phyloP scores from a whole-genome alignment of 2,797 vertebrate species.

The Iguana delicatissima region DNA sequence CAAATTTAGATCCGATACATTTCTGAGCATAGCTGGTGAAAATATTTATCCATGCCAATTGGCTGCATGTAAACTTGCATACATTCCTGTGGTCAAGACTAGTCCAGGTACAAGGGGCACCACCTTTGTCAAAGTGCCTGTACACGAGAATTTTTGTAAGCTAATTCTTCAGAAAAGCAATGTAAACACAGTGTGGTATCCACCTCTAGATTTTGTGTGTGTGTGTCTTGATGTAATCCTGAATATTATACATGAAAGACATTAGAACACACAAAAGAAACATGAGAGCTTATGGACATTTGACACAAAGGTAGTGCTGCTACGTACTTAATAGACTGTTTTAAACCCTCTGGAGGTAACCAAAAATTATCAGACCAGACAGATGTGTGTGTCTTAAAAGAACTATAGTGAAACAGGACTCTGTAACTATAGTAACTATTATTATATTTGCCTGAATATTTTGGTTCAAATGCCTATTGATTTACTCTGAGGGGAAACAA shows the following conservation, averaged over 20 bases:
- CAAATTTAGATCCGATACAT: constrained; percentile 61
- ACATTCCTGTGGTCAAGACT: constrained; percentile 74
- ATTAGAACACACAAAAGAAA: constrained; percentile 66
- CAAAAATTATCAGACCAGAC: constrained; percentile 61
- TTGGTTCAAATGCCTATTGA: not conserved
- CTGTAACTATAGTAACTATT: constrained; percentile 9
- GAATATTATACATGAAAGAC: constrained; percentile 65
- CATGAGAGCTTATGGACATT: constrained; percentile 67
- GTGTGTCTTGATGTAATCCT: constrained; percentile 44
- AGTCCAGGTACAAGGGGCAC: constrained; percentile 66
- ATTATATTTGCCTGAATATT: constrained; percentile 6
- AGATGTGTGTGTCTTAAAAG: constrained; percentile 48
- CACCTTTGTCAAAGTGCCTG: constrained; percentile 63
- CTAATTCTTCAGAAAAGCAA: constrained; percentile 68
- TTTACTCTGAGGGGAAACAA: not conserved
- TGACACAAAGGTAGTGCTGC: constrained; percentile 60
- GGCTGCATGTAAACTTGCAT: constrained; percentile 58
- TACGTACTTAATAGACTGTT: constrained; percentile 54
- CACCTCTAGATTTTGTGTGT: constrained; percentile 60
- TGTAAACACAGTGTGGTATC: constrained; percentile 65
- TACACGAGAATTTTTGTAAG: constrained; percentile 70
- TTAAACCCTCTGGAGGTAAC: constrained; percentile 56
- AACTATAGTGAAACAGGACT: constrained; percentile 33
- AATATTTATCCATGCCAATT: constrained; percentile 69
- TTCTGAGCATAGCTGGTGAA: constrained; percentile 63